Base-by-base conservation (phyloP, 2,888 invertebrate genomes). In the Stegophylla sp. region DNA sequence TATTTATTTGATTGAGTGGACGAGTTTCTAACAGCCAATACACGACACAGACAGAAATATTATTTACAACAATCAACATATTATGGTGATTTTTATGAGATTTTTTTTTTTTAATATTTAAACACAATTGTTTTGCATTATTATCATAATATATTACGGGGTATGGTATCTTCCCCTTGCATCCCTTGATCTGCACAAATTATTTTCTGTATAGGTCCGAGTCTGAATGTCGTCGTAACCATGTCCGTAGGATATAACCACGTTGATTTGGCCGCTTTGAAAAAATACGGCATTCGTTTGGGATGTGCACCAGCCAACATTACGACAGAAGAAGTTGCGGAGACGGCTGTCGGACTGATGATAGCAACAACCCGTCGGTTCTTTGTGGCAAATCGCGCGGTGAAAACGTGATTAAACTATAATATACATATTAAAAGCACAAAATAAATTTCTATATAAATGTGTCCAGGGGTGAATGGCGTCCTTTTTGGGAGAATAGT, bases 331-430 rank as follows among this genome's bases (percentile, higher is more conserved):
- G 88, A 88, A 10, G 88, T 88, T 1, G 89, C 90, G 1, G 90
- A 90, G 87, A 88, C 97, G 23, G 93, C 96, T 1, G 89, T 97
- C 45, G 93, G 92, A 0, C 87, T 97, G 4, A 87, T 97, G 0
- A 87, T 98, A 67, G 91, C 95, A 0, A 94, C 95, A 0, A 91
- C 93, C 0, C 89, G 97, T 76, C 90, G 95, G 63, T 87, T 97
- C 0, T 89, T 94, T 26, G 95, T 96, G 88, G 94, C 95, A 15
- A 66, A 79, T 9, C 53, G 59, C 34, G 53, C 51, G 5, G n/a
- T 82, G n/a, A 63, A 81, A 75, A 83, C 56, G 82, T 82, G 63
- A 34, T 9, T 51, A 23, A 13, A 34, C 3, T n/a, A n/a, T n/a
- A n/a, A n/a, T n/a, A n/a, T n/a, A n/a, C n/a, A n/a, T n/a, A n/a